Conservation (phyloP, 2,797 vertebrate species). For the Oreochromis grahami region DNA sequence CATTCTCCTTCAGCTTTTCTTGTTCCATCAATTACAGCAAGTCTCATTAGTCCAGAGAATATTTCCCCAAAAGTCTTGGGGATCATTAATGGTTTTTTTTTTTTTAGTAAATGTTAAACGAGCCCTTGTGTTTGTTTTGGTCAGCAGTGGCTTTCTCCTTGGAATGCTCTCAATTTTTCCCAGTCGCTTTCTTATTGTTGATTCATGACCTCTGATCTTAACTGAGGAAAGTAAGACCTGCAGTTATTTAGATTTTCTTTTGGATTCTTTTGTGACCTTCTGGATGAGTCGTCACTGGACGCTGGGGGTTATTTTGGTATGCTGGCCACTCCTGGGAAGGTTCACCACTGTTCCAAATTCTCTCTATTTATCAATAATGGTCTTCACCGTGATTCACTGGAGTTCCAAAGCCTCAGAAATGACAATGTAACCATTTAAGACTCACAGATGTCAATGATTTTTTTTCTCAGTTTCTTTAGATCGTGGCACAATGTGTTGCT, state of each 20-base stretch:
- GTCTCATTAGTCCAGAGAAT: background rate
- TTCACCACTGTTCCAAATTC: background rate
- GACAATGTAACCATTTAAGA: background rate
- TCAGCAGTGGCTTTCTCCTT: background rate
- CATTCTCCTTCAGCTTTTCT: background rate
- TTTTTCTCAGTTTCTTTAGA: background rate
- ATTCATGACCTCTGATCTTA: background rate
- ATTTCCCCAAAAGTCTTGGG: fast-evolving
- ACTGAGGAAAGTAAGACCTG: background rate
- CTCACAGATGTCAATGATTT: background rate
- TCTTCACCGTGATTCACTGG: background rate
- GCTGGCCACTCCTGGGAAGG: background rate
- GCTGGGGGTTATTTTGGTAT: background rate
- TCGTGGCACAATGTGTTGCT: background rate
- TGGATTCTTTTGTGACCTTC: background rate
- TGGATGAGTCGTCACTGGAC: fast-evolving
- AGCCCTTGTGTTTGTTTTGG: background rate
- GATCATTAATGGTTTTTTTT: fast-evolving
- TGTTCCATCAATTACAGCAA: background rate
- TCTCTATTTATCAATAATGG: background rate
- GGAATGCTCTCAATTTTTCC: background rate
- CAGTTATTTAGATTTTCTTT: background rate
- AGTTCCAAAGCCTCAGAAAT: background rate
- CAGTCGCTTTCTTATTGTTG: fast-evolving
- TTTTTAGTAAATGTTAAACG: background rate